Evolutionary conservation across 2,888 invertebrate species (phyloP).

Genomic region (Archaeoteleia sp.): DNA sequence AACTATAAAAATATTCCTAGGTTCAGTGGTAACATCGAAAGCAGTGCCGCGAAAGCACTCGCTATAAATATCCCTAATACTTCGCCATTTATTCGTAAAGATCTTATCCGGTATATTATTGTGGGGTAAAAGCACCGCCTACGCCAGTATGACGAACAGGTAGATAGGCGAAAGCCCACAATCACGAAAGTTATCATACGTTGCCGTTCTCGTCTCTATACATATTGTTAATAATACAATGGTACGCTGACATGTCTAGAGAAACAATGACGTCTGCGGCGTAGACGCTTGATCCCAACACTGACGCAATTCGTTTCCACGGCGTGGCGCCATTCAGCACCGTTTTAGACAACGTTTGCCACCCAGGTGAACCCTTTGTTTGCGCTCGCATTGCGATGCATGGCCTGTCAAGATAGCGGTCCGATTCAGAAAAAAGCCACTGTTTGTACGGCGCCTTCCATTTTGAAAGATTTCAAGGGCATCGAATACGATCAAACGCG

Average conservation of each 20-base stretch:
- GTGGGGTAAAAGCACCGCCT: conserved; percentile 25
- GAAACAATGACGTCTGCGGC: conserved; percentile 49
- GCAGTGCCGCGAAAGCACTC: conserved; percentile 13
- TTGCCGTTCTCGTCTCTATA: conserved; percentile 13
- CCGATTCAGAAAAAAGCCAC: too few relatives aligned
- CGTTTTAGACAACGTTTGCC: conserved; percentile 33
- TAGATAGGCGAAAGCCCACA: conserved; percentile 1
- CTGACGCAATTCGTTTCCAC: conserved; percentile 45
- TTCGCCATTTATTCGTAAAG: conserved; percentile 49
- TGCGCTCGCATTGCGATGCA: conserved; percentile 35
- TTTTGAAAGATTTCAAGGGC: too few relatives aligned
- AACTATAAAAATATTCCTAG: too few relatives aligned
- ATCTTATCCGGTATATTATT: conserved; percentile 51
- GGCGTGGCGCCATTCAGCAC: conserved; percentile 27
- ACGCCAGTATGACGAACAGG: too few relatives aligned
- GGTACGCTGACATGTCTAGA: conserved; percentile 39
- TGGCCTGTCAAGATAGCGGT: conserved; percentile 13
- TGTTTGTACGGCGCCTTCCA: too few relatives aligned
- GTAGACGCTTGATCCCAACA: conserved; percentile 38
- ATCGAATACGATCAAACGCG: too few relatives aligned
- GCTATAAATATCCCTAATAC: conserved; percentile 47
- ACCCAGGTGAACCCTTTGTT: conserved; percentile 44
- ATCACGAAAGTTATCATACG: conserved; percentile 44
- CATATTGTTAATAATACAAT: conserved; percentile 38
- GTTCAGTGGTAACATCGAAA: too few relatives aligned